Evolutionary conservation across 2,797 vertebrate species (phyloP), one percentile per base, ranked within the genome.

Genomic region (Cephalopachus bancanus): DNA sequence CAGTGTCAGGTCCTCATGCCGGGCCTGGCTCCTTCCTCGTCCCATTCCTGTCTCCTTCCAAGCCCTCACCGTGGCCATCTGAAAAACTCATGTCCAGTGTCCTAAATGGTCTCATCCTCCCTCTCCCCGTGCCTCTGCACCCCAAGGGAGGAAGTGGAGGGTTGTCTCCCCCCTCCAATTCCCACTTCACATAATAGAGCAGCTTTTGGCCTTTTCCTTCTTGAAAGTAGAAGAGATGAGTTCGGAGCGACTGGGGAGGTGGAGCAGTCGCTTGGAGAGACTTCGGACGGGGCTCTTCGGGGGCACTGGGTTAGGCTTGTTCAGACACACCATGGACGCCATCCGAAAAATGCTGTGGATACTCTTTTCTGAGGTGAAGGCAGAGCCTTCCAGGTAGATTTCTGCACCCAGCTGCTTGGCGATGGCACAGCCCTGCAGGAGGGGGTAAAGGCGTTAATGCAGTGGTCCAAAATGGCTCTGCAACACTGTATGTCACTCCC

Each of bases 341-440:
- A 98, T 99, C 93, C 99, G 99, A 98, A 99, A 99, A 96, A 99
- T 99, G 90, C 99, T 99, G 98, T 99, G 99, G 94, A 99, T 99
- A 76, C 99, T 99, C 96, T 99, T 99, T 97, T 99, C 99, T 0
- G 99, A 99, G 0, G 99, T 99, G 98, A 99, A 99, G 14, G 99
- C 99, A 0, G 99, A 99, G 93, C 99, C 99, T 98, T 99, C 99
- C 98, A 99, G 98, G 98, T 99, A 99, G 1, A 98, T 98, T 97
- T 99, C 99, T 0, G 99, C 99, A 72, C 99, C 99, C 57, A 99
- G 93, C 98, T 99, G 99, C 98, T 99, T 99, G 94, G 99, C 99
- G 75, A 99, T 98, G 9, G 99, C 99, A 1, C 98, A 99, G 57
- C 99, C 99, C 99, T 99, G 97, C 0, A 74, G 93, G 67, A 5